phyloP scores from a whole-genome alignment of 2,888 invertebrate genomes.

The Lasioglossum figueresi region DNA sequence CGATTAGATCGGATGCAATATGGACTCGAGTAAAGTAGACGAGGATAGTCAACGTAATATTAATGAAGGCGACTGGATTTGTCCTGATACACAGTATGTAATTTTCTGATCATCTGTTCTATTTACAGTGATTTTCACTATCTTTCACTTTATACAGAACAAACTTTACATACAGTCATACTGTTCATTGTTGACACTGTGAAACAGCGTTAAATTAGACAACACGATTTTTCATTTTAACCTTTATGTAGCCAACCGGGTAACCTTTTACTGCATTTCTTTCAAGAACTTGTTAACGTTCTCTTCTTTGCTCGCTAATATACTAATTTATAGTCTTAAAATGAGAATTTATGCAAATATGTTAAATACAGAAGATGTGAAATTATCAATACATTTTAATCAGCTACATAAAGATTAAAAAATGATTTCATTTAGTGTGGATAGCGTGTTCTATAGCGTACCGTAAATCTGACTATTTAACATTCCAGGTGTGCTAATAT shows the following conservation, averaged over 20 bases:
- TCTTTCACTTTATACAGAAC: neutral
- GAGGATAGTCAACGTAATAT: conserved; percentile 79
- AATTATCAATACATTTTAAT: too few species aligned
- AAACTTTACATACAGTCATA: neutral
- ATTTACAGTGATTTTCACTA: neutral
- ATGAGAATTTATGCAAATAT: too few species aligned
- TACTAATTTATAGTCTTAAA: too few species aligned
- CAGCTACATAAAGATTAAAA: too few species aligned
- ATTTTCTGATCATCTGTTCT: conserved; percentile 8
- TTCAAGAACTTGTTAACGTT: too few species aligned
- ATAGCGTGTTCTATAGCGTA: neutral
- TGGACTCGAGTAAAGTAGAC: conserved; percentile 80
- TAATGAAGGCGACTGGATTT: conserved; percentile 83
- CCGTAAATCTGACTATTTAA: conserved; percentile 23
- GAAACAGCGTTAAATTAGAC: neutral
- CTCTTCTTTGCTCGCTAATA: too few species aligned
- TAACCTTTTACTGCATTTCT: too few species aligned
- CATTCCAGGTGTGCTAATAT: conserved; percentile 92
- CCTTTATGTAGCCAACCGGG: too few species aligned
- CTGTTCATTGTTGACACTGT: neutral
- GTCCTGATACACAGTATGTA: conserved; percentile 81
- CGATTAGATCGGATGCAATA: conserved; percentile 53
- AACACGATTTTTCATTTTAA: neutral
- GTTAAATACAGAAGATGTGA: too few species aligned
- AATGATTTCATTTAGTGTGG: neutral